These are phyloP conservation scores for Neostethus bicornis DNA, from an alignment of 2,797 vertebrate genomes.

Conservation along the genomic window DNA sequence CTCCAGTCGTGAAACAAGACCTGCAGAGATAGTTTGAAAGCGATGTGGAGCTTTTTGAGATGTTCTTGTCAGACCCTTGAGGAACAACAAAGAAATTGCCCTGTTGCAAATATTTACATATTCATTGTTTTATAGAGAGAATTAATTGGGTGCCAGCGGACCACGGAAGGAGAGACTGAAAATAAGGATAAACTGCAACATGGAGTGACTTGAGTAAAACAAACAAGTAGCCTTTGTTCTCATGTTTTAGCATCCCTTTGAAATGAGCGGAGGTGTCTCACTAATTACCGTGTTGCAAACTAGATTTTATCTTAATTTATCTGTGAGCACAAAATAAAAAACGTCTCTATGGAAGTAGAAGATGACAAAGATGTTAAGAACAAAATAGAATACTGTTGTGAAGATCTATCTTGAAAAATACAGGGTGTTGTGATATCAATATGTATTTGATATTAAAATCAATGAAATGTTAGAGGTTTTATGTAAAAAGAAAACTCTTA, in stretches of 20 bases:
- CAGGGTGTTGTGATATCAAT: conserved; percentile 20
- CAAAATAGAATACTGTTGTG: conserved; percentile 15
- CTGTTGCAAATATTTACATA: conserved; percentile 1
- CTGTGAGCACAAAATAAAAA: conserved; percentile 28
- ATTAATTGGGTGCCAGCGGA: conserved; percentile 8
- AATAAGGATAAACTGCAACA: conserved; percentile 16
- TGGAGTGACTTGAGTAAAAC: conserved; percentile 10
- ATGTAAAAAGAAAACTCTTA: too few relatives aligned
- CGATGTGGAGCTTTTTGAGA: conserved; percentile 50
- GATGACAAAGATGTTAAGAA: conserved; percentile 33
- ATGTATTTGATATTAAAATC: too few relatives aligned
- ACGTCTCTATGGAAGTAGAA: conserved; percentile 17
- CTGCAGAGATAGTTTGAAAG: conserved; percentile 26
- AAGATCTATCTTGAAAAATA: conserved; percentile 40
- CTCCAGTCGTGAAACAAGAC: conserved; percentile 31
- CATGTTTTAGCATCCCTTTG: conserved; percentile 32
- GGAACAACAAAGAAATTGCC: background rate
- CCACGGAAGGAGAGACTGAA: background rate
- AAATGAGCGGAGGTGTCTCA: conserved; percentile 30
- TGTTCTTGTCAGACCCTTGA: conserved; percentile 12
- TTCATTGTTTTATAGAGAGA: conserved; percentile 2
- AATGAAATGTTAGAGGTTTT: too few relatives aligned
- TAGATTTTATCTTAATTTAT: conserved; percentile 45
- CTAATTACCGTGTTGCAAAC: conserved; percentile 45
- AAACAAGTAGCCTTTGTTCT: conserved; percentile 30